Base-by-base conservation (phyloP, 2,797 vertebrate genomes). In the Hyperoplus lanceolatus region DNA sequence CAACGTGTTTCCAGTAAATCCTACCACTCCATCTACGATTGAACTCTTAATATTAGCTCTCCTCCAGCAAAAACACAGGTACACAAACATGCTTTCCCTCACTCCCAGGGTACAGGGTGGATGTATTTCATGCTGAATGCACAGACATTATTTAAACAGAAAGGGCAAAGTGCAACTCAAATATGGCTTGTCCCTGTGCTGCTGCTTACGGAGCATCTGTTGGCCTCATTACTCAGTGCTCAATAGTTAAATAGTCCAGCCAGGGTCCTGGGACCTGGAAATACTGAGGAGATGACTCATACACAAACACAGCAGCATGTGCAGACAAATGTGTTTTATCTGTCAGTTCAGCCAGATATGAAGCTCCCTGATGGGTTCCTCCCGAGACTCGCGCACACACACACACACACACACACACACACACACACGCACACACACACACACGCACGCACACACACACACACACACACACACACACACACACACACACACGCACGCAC, bases 151-250 rank as follows among this genome's bases (percentile, higher is more conserved):
- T 82, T 87, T 49, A 77, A 65, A 42, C 29, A 29, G 29, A 29
- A 29, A 59, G 54, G 65, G 57, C 58, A 76, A 66, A 70, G 60
- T 77, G 75, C 51, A 78, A 80, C 64, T 78, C 49, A 89, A 77
- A 79, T 80, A 81, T 68, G 61, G 53, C 57, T 57, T 58, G 66
- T 41, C 64, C 65, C 36, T n/a, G 46, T 29, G 29, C 72, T 65
- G 58, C 70, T 80, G 71, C 75, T 75, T 77, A 87, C 62, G 59
- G 70, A 85, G 50, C 79, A 69, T 80, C 81, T 72, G 70, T 13
- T 84, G 74, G 62, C 54, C 67, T 62, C 66, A 83, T 89, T 76
- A 83, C 60, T 90, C 77, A 62, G 53, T 48, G 42, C 60, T 73
- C 54, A 46, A 29, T 29, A 29, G 56, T 67, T 59, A 48, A 65